These are phyloP conservation scores for Noctua janthe DNA, from an alignment of 2,888 invertebrate genomes.

Conservation along the genomic window DNA sequence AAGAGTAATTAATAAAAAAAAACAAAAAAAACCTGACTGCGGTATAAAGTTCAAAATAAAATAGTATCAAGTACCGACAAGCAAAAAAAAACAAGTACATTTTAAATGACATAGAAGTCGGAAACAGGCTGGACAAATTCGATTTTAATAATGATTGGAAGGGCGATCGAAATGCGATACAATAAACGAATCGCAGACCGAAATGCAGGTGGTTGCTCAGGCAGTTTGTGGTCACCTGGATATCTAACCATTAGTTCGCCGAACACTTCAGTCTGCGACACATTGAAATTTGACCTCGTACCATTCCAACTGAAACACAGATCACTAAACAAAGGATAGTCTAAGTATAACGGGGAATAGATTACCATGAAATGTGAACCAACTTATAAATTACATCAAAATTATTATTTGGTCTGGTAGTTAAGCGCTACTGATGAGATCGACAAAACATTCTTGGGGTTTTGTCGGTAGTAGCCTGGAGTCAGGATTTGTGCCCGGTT, in stretches of 20 bases:
- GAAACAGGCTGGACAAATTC: not conserved
- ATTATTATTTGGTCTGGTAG: not conserved
- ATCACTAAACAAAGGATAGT: slow-evolving; percentile 1
- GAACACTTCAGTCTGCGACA: not conserved
- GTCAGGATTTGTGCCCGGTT: not conserved
- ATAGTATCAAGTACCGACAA: not conserved
- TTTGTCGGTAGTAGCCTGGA: not conserved
- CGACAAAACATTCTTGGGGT: not conserved
- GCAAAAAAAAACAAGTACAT: not conserved
- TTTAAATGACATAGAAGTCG: not conserved
- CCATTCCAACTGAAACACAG: slow-evolving; percentile 8
- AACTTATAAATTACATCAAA: not conserved
- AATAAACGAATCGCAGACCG: not conserved
- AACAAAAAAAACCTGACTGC: no score
- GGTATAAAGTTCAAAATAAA: not conserved
- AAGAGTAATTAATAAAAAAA: no score
- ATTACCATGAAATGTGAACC: not conserved
- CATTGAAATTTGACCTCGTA: not conserved
- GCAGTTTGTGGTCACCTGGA: slow-evolving; percentile 9
- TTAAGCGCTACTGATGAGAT: not conserved
- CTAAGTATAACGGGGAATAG: not conserved
- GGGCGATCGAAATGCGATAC: not conserved
- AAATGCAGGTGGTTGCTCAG: not conserved
- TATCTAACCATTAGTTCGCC: slow-evolving; percentile 9
- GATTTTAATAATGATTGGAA: slow-evolving; percentile 1